Base-by-base conservation (phyloP, 1,140 invertebrate genomes). In the Steinernema feltiae region DNA sequence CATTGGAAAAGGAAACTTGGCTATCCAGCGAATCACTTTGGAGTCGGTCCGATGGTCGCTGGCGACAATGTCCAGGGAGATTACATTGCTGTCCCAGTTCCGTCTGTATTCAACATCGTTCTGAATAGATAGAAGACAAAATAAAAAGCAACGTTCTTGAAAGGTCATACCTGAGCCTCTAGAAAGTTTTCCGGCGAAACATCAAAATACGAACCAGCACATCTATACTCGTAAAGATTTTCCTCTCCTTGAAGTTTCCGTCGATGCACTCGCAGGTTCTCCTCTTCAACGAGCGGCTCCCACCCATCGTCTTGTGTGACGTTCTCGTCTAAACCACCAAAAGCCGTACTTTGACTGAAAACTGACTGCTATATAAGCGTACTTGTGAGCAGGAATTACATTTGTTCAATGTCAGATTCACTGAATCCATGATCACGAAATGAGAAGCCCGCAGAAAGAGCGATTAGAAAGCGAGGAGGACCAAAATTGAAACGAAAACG, bases 1-100 rank as follows among this genome's bases (percentile, higher is more conserved):
- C 78, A 86, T 69, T 24, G 84, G 84, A 71, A 75, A 82, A 0
- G 84, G 83, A 74, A 83, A 84, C 48, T 78, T 78, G 30, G 82
- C 48, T 30, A 83, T 48, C 80, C 80, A 81, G 53, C 74, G 70
- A 29, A 82, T 72, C 0, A 73, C 32, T 15, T 73, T 41, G 7
- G 30, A 73, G 0, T 30, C 32, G 32, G 30, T 31, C 48, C n/a
- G 1, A 3, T 74, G 12, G 21, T 70, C 63, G 12, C 15, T 15
- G n/a, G 32, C 72, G 12, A 84, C 12, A 0, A 83, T 30, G 32
- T 86, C 84, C 3, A 84, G 75, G 21, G 69, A 77, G 18, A 80
- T 74, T 48, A 84, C 74, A 72, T 85, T 86, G 30, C 71, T 75
- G 70, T 84, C 83, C 83, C 83, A 84, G 48, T 85, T 72, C 32